Evolutionary conservation across 1,140 invertebrate species (phyloP).

Genomic region (Bilobella aurantiaca): DNA sequence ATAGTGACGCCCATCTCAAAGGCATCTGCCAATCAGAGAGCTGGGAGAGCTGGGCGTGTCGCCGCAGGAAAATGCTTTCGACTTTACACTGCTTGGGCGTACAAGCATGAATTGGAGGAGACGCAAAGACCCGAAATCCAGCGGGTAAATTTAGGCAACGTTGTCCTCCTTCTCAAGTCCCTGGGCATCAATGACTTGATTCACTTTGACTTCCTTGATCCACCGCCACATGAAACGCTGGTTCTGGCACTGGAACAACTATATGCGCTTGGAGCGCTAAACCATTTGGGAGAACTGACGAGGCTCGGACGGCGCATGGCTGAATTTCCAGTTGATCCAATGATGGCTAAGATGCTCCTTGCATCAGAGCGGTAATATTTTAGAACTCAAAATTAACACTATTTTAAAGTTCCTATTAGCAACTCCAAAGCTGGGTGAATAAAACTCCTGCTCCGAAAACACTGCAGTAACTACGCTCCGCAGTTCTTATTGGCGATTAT

Average conservation of each 20-base stretch:
- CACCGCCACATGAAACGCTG: slow-evolving; percentile 92
- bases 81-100: slow-evolving; percentile 93
- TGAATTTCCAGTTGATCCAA: slow-evolving; percentile 96
- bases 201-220: slow-evolving; percentile 97
- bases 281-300: slow-evolving; percentile 93
- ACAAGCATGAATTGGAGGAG: slow-evolving; percentile 94
- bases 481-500: too few relatives aligned
- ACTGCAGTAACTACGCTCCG: too few relatives aligned
- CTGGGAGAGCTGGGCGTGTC: slow-evolving; percentile 81
- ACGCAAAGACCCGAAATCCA: slow-evolving; percentile 97
- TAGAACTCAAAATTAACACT: too few relatives aligned
- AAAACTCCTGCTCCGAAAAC: too few relatives aligned
- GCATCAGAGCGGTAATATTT: slow-evolving; percentile 89
- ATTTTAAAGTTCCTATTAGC: too few relatives aligned
- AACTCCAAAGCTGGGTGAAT: too few relatives aligned
- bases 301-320: slow-evolving; percentile 96
- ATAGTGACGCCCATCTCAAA: slow-evolving; percentile 97
- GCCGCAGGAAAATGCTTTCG: slow-evolving; percentile 96
- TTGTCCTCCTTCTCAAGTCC: slow-evolving; percentile 91
- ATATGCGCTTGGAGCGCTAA: slow-evolving; percentile 94
- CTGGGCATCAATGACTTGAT: slow-evolving; percentile 95
- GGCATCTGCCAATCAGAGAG: slow-evolving; percentile 88
- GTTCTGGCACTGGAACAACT: slow-evolving; percentile 92
- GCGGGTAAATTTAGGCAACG: slow-evolving; percentile 94
- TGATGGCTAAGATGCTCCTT: slow-evolving; percentile 97